Conservation (phyloP, 2,113 vertebrate species). For the Ciconia boyciana region DNA sequence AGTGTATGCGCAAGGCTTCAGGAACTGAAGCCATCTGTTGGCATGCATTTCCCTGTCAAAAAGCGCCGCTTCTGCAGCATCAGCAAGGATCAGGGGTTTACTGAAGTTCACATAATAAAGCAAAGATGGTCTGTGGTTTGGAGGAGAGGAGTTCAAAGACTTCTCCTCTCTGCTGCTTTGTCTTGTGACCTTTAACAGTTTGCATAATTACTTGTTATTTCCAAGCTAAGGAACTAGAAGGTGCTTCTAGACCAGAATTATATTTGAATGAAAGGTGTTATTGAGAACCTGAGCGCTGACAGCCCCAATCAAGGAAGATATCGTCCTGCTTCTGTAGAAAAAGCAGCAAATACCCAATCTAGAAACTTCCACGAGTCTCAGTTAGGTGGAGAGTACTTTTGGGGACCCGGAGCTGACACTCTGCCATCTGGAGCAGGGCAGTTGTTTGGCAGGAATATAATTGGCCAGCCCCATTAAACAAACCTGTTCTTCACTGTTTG, state of each 20-base stretch:
- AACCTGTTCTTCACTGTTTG: background rate
- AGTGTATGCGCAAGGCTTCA: background rate
- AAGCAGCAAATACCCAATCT: background rate
- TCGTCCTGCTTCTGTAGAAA: background rate
- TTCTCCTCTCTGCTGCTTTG: background rate
- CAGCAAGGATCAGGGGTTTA: background rate
- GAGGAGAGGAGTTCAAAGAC: background rate
- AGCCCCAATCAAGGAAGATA: background rate
- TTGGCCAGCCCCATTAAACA: background rate
- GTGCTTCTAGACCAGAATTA: background rate
- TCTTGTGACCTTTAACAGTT: background rate
- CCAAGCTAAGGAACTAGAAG: background rate
- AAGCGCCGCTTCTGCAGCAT: background rate
- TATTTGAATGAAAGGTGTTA: background rate
- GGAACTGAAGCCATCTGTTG: background rate
- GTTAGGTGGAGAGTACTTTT: background rate
- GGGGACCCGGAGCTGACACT: background rate
- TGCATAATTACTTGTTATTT: background rate
- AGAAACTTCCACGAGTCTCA: background rate
- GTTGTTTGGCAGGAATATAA: background rate
- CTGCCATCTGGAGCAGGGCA: background rate
- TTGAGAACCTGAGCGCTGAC: rapidly evolving
- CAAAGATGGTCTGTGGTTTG: background rate
- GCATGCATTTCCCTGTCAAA: background rate
- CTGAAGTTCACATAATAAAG: background rate